Base-by-base conservation (phyloP, 2,888 invertebrate genomes). In the Lacanobia oleracea region DNA sequence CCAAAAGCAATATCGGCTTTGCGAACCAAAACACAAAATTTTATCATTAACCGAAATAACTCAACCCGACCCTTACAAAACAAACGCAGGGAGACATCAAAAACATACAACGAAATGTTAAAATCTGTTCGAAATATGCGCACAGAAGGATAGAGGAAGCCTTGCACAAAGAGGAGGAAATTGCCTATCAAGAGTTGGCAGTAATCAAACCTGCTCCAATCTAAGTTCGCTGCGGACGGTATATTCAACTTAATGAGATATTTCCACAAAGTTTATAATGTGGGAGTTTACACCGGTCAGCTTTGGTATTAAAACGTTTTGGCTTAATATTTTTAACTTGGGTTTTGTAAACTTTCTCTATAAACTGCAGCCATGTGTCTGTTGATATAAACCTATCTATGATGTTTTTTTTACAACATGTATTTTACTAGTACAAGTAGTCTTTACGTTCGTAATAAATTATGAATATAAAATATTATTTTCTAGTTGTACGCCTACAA, bases 161-260 rank as follows among this genome's bases (percentile, higher is more conserved):
- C 45, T n/a, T 84, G 88, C 87, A 94, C 95, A 95, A 95, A 95
- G 95, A 88, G 85, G 87, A 91, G 95, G 95, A 95, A 95, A 95
- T 95, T 95, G 95, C 94, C 94, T 95, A 95, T 95, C 94, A 92
- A 83, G 86, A 89, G 88, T 90, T 90, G 90, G 90, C 89, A 93
- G 93, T 93, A 93, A 94, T 90, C 90, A 90, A 89, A 90, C 88
- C 88, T 86, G 87, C 86, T 82, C 88, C 94, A 94, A 94, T 95
- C 92, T 94, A 94, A 94, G 94, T 95, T 94, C 86, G 81, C 88
- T 79, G 87, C 88, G 92, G 92, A 91, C 91, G 90, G 85, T 91
- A 88, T 89, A 88, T 86, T 87, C 88, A 75, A 83, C 84, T 91
- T 93, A 94, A 94, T 94, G 91, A 93, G 94, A 93, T 93, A 91